phyloP scores from a whole-genome alignment of 1,140 invertebrate species.

The Monochamus saltuarius region DNA sequence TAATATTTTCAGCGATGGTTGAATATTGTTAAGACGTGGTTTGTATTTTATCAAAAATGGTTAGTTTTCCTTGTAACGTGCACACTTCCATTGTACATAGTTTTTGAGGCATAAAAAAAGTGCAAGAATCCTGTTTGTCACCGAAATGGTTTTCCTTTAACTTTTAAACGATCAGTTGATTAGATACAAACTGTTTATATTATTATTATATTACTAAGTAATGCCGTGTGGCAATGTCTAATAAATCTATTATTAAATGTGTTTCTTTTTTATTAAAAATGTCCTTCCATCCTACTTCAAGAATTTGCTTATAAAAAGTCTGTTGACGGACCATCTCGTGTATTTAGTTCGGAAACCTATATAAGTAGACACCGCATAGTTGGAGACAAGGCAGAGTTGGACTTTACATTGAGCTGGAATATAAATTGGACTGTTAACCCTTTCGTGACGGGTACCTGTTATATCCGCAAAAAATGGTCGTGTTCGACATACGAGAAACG shows the following conservation, averaged over 20 bases:
- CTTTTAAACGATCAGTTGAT: constrained; percentile 2
- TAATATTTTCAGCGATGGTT: constrained; percentile 13
- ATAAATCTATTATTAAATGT: constrained; percentile 13
- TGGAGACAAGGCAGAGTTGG: too few relatives aligned
- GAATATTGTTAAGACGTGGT: constrained; percentile 14
- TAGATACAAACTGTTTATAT: constrained; percentile 13
- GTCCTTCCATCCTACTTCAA: too few relatives aligned
- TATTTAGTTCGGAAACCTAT: too few relatives aligned
- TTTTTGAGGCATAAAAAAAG: constrained; percentile 1
- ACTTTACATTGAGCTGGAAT: too few relatives aligned
- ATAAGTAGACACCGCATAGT: too few relatives aligned
- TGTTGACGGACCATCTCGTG: too few relatives aligned
- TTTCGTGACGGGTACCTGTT: too few relatives aligned
- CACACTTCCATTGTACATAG: constrained; percentile 13
- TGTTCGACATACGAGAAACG: too few relatives aligned
- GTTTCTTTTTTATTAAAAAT: too few relatives aligned
- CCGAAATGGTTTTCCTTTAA: neutral
- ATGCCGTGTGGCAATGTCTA: constrained; percentile 13
- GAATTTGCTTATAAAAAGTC: too few relatives aligned
- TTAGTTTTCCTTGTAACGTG: neutral
- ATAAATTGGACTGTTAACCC: too few relatives aligned
- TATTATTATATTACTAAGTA: constrained; percentile 9
- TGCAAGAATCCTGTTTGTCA: neutral
- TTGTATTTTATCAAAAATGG: constrained; percentile 18
- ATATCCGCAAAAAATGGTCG: too few relatives aligned